Percentiles rank a stretch among this genome's conserved stretches.
Evolutionary conservation across 1,140 invertebrate species (phyloP).

Genomic region (Micrasema minimum): DNA sequence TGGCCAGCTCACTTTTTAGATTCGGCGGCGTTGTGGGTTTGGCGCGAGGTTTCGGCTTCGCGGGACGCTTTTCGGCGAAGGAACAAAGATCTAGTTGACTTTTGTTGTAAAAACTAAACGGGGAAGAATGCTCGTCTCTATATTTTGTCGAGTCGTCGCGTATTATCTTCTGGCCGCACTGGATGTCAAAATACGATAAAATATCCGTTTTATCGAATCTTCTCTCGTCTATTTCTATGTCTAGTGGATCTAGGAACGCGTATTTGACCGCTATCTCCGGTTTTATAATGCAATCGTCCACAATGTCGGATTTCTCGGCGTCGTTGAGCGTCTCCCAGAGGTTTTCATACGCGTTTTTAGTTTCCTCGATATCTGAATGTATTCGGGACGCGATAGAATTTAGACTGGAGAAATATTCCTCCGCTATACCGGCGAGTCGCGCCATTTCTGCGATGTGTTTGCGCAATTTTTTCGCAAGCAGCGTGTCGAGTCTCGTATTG

Average conservation of each 20-base stretch:
- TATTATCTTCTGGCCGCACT: constrained; percentile 60
- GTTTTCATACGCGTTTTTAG: constrained; percentile 75
- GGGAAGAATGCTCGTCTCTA: constrained; percentile 81
- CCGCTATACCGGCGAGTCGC: constrained; percentile 63
- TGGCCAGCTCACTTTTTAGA: constrained; percentile 59
- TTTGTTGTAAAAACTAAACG: constrained; percentile 82
- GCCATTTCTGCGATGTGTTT: constrained; percentile 56
- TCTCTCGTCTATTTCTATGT: constrained; percentile 61
- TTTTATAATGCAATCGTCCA: constrained; percentile 81
- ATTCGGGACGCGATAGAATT: constrained; percentile 77
- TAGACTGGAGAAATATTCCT: constrained; percentile 77
- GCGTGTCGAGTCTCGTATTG: too few relatives aligned
- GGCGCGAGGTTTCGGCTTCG: constrained; percentile 38
- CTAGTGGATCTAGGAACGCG: constrained; percentile 64
- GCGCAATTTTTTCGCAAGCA: too few relatives aligned
- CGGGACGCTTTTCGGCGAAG: constrained; percentile 57
- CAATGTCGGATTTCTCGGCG: constrained; percentile 77
- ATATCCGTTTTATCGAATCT: constrained; percentile 59
- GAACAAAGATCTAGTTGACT: constrained; percentile 79
- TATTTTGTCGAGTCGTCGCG: constrained; percentile 69
- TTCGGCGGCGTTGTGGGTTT: constrained; percentile 52
- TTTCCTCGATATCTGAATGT: constrained; percentile 74
- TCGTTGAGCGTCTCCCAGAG: constrained; percentile 74
- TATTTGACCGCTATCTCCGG: constrained; percentile 79
- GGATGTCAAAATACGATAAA: constrained; percentile 64